A percentile compares a stretch with the other conserved stretches of the same genome.
Evolutionary conservation across 2,797 vertebrate species (phyloP).

Genomic region (Esox lucius): DNA sequence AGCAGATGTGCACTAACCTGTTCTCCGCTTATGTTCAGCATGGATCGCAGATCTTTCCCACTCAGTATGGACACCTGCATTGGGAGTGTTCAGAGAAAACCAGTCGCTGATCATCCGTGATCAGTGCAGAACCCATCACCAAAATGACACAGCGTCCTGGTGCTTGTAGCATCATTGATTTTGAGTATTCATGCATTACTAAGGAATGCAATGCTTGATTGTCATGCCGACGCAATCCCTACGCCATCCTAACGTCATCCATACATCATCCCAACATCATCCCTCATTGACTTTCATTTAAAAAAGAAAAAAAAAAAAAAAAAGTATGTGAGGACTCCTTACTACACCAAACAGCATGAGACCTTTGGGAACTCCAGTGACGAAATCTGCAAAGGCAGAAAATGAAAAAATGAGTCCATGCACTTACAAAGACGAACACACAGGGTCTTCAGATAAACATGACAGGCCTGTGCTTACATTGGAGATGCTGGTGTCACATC

Average conservation of each 20-base stretch:
- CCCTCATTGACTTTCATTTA: not conserved
- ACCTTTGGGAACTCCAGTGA: slow-evolving; percentile 88
- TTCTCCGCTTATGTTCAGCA: slow-evolving; percentile 86
- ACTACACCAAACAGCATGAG: slow-evolving; percentile 87
- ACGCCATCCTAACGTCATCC: not conserved
- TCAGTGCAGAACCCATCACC: not conserved
- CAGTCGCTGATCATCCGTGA: not conserved
- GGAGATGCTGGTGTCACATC: not conserved
- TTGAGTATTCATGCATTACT: no score
- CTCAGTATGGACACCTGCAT: slow-evolving; percentile 83
- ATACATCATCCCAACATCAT: not conserved
- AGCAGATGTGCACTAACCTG: slow-evolving; percentile 75
- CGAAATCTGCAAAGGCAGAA: slow-evolving; percentile 76
- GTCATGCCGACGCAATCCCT: not conserved
- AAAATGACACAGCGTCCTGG: not conserved
- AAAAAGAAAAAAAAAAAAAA: not conserved
- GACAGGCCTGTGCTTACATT: not conserved
- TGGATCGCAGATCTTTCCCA: slow-evolving; percentile 77
- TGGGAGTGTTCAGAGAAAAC: slow-evolving; percentile 8
- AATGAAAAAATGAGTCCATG: slow-evolving; percentile 9
- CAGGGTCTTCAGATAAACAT: not conserved
- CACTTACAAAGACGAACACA: not conserved
- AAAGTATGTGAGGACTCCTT: slow-evolving; percentile 61
- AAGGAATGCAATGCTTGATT: no score
- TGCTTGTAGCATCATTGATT: not conserved